Percentiles rank a stretch among this genome's conserved stretches.
Evolutionary conservation across 2,113 vertebrate genomes (phyloP).

Genomic region (Eurypyga helias): DNA sequence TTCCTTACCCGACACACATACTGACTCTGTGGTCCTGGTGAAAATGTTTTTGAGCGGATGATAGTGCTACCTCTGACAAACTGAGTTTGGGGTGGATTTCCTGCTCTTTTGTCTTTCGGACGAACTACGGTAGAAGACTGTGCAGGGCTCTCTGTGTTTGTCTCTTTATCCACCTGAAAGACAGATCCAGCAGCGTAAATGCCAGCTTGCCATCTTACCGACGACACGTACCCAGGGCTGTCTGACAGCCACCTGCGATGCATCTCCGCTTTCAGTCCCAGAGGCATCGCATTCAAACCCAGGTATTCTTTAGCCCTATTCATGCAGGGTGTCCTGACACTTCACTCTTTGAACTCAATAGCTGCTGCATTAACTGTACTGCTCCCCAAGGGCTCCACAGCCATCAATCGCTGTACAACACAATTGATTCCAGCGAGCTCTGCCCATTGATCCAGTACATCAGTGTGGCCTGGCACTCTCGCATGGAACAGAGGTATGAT

Average conservation of each 20-base stretch:
- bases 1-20: constrained; percentile 93
- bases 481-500: not conserved
- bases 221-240: not conserved
- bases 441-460: not conserved
- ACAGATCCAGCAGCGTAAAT: not conserved
- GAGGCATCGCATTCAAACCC: not conserved
- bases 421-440: not conserved
- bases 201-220: not conserved
- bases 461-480: not conserved
- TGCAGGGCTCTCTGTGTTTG: constrained; percentile 82
- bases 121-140: constrained; percentile 85
- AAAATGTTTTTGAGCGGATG: constrained; percentile 98
- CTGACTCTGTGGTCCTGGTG: constrained; percentile 95
- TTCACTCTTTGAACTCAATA: not conserved
- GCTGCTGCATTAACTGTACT: not conserved
- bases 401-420: not conserved
- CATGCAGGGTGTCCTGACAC: not conserved
- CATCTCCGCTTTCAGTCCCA: not conserved
- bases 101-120: constrained; percentile 88
- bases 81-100: constrained; percentile 81
- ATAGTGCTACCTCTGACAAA: constrained; percentile 94
- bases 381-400: not conserved
- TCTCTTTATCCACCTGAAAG: constrained; percentile 89
- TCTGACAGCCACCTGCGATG: not conserved
- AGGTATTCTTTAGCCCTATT: not conserved